Evolutionary conservation across 2,113 vertebrate species (phyloP), one percentile per base, ranked within the genome.

Genomic region (Eupsittula cactorum): DNA sequence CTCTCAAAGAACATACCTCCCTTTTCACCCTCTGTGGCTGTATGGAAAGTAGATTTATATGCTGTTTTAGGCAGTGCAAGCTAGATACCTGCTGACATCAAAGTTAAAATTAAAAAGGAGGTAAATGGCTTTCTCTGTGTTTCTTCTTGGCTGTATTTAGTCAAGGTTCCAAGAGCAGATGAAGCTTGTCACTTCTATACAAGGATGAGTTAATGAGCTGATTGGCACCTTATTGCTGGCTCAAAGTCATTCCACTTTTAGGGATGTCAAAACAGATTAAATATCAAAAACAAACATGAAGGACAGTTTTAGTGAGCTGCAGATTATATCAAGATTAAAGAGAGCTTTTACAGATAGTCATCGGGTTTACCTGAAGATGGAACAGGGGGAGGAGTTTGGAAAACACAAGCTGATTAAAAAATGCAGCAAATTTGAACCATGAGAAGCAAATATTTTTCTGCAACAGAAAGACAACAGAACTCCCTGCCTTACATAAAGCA

Each of bases 181-280:
- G 84, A 94, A 95, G 42, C 31, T 93, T 94, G 94, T 86, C 90
- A 92, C 49, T 86, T 95, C 74, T 82, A 20, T 65, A 80, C 65
- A 91, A 69, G 31, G 74, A 95, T 96, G 95, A 91, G 95, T 95
- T 97, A 92, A 97, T 93, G 96, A 97, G 89, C 86, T 94, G 78
- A 95, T 83, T 83, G 77, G 59, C 70, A 95, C 60, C 65, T 97
- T 95, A 95, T 83, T 15, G 10, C 16, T 37, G 37, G 75, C 87
- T 95, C 95, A 96, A 33, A 92, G 71, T 74, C 77, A 86, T 67
- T 89, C 79, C 20, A 74, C 64, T 93, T 95, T 94, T 92, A 95
- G 92, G 86, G 87, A 93, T 90, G 80, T 92, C 91, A 92, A 96
- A 97, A 96, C 42, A 95, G 77, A 93, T 97, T 86, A 96, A 97